Conservation (phyloP, 1,140 invertebrate genomes). For the Aphaenogaster rudis region DNA sequence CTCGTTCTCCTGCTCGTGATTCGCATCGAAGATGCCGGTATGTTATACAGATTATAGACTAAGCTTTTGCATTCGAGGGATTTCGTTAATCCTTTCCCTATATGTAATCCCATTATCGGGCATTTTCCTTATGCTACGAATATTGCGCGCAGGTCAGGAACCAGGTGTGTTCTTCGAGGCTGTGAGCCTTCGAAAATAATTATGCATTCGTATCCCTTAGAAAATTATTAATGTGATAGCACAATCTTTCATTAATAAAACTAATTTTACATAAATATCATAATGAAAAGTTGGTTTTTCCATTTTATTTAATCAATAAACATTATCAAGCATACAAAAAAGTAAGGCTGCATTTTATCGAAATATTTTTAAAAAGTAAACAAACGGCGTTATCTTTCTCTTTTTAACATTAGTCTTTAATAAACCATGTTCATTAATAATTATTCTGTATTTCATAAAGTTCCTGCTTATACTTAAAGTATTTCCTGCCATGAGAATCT, state of each 20-base stretch:
- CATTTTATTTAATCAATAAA: slow-evolving; percentile 18
- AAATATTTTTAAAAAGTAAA: neutral
- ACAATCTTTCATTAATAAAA: neutral
- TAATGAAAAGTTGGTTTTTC: neutral
- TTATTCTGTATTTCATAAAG: neutral
- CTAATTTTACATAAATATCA: neutral
- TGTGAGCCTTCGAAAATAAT: slow-evolving; percentile 32
- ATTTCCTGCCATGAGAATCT: neutral
- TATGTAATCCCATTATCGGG: slow-evolving; percentile 81
- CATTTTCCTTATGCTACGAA: slow-evolving; percentile 73
- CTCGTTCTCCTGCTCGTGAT: slow-evolving; percentile 33
- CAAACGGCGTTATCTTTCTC: neutral
- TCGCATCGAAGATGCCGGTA: slow-evolving; percentile 55
- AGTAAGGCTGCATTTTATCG: neutral
- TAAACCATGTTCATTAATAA: neutral
- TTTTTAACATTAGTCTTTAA: neutral
- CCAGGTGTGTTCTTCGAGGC: neutral
- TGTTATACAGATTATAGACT: slow-evolving; percentile 71
- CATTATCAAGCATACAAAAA: neutral
- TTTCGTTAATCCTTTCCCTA: slow-evolving; percentile 81
- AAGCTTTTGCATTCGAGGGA: slow-evolving; percentile 81
- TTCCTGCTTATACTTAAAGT: neutral
- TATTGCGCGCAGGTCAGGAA: slow-evolving; percentile 39
- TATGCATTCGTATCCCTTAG: neutral
- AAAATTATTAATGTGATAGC: neutral